phyloP scores from a whole-genome alignment of 1,140 invertebrate genomes.

The Eupristina koningsbergeri region DNA sequence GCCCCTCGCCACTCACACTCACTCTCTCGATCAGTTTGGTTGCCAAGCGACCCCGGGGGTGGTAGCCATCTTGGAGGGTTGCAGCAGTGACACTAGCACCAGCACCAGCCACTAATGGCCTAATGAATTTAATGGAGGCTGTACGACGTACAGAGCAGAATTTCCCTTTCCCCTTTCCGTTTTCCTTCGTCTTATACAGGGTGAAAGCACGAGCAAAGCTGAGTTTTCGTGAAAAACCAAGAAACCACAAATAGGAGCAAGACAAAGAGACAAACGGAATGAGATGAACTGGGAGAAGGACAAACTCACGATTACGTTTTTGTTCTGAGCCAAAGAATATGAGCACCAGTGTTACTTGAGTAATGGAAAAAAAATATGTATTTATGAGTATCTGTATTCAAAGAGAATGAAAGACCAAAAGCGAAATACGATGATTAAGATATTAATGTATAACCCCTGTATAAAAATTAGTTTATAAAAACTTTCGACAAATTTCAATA shows the following conservation, averaged over 20 bases:
- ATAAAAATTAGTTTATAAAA: no score
- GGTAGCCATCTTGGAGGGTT: constrained; percentile 74
- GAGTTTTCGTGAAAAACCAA: background rate
- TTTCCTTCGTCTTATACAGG: constrained; percentile 23
- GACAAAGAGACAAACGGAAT: background rate
- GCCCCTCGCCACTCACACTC: no score
- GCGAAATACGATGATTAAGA: constrained; percentile 6
- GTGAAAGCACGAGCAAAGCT: background rate
- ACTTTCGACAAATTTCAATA: no score
- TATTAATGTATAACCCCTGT: no score
- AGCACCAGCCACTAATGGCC: constrained; percentile 69
- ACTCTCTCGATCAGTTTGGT: constrained; percentile 57
- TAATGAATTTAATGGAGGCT: constrained; percentile 75
- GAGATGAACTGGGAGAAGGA: background rate
- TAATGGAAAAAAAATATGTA: background rate
- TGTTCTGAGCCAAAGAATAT: constrained; percentile 8
- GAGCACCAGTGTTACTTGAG: background rate
- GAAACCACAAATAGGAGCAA: no score
- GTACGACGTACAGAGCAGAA: constrained; percentile 61
- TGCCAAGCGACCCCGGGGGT: constrained; percentile 67
- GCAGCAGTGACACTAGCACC: constrained; percentile 57
- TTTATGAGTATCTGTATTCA: background rate
- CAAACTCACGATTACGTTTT: background rate
- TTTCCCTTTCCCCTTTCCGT: constrained; percentile 13
- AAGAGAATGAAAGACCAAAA: constrained; percentile 1